Conservation (phyloP, 64 coral and sea anemone species). For the Stichodactyla mertensii region DNA sequence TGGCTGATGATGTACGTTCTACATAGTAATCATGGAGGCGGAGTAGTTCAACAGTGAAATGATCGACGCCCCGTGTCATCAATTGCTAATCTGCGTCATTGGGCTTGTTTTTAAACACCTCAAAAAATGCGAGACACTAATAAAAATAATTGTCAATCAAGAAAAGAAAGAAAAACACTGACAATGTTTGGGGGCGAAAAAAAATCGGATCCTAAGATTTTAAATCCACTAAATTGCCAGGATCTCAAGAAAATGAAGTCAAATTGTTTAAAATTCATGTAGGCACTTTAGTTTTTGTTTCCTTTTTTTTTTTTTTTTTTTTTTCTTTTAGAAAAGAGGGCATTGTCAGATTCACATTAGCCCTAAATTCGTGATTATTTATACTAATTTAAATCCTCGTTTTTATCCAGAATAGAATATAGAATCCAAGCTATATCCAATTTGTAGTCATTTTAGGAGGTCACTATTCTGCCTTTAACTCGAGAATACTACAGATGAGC, state of each 20-base stretch:
- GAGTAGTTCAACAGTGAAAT: neutral
- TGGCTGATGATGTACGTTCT: neutral
- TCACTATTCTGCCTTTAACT: neutral
- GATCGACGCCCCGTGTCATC: neutral
- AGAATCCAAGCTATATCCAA: neutral
- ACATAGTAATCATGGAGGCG: neutral
- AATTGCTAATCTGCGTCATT: neutral
- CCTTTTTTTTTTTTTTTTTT: too few relatives aligned
- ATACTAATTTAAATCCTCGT: neutral
- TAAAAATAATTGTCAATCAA: neutral
- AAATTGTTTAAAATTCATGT: too few relatives aligned
- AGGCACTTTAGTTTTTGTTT: too few relatives aligned
- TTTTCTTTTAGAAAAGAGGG: too few relatives aligned
- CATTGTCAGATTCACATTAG: too few relatives aligned
- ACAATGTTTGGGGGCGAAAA: too few relatives aligned
- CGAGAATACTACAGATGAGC: neutral
- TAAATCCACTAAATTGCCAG: too few relatives aligned
- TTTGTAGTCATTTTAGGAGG: neutral
- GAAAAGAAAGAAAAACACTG: neutral
- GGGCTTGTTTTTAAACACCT: neutral
- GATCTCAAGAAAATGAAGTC: too few relatives aligned
- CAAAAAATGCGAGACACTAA: neutral
- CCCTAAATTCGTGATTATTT: neutral
- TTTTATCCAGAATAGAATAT: too few relatives aligned
- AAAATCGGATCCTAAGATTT: too few relatives aligned